phyloP scores from a whole-genome alignment of 1,140 invertebrate genomes.

The Zaprionus inermis region DNA sequence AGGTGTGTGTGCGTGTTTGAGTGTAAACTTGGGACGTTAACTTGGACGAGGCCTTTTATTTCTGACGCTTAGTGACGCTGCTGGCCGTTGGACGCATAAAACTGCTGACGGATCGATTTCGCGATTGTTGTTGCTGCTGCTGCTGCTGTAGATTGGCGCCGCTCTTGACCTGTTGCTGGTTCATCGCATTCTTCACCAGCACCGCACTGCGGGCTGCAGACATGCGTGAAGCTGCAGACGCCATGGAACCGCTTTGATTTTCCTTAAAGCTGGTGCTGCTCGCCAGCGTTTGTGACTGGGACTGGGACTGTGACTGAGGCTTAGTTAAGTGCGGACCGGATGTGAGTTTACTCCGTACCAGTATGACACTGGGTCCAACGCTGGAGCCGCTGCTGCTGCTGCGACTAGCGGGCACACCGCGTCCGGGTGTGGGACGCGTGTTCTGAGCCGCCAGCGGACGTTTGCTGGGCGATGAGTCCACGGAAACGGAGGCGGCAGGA shows the following conservation, averaged over 20 bases:
- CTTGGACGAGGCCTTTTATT: slow-evolving; percentile 59
- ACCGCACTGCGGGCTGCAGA: slow-evolving; percentile 72
- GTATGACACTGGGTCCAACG: slow-evolving; percentile 74
- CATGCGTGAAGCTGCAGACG: slow-evolving; percentile 38
- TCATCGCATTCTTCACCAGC: slow-evolving; percentile 75
- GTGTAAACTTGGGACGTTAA: slow-evolving; percentile 62
- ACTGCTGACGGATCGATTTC: slow-evolving; percentile 14
- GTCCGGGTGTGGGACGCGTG: slow-evolving; percentile 49
- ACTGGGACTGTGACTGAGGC: slow-evolving; percentile 19
- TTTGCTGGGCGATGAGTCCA: slow-evolving; percentile 80
- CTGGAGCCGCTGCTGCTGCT: slow-evolving; percentile 90
- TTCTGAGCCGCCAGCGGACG: slow-evolving; percentile 72
- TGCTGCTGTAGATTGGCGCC: slow-evolving; percentile 21
- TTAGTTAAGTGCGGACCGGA: slow-evolving; percentile 22
- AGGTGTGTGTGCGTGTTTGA: slow-evolving; percentile 1
- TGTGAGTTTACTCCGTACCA: slow-evolving; percentile 66
- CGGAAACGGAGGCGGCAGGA: slow-evolving; percentile 63
- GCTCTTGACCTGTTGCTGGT: slow-evolving; percentile 54
- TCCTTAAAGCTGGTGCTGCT: slow-evolving; percentile 64
- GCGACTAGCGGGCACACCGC: slow-evolving; percentile 87
- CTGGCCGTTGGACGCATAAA: slow-evolving; percentile 80
- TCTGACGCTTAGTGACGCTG: slow-evolving; percentile 84
- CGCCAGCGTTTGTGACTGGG: slow-evolving; percentile 41
- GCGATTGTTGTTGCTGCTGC: slow-evolving; percentile 47
- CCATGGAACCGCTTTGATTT: slow-evolving; percentile 51